phyloP scores from a whole-genome alignment of 1,140 invertebrate genomes.

The Ceratina calcarata region DNA sequence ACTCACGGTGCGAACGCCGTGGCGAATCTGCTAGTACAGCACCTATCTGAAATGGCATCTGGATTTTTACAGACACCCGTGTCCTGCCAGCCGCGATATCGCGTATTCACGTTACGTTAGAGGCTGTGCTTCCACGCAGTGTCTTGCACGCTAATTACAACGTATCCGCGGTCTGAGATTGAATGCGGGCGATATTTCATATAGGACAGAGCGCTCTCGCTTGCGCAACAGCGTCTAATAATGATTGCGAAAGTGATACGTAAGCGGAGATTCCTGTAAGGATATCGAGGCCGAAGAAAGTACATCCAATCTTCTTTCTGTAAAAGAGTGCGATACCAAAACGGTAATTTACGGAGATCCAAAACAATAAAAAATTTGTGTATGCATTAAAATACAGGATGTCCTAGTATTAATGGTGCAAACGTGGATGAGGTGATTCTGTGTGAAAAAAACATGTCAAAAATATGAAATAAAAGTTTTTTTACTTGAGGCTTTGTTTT shows the following conservation, averaged over 20 bases:
- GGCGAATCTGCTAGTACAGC: slow-evolving; percentile 47
- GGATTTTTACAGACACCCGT: slow-evolving; percentile 62
- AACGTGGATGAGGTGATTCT: too few species aligned
- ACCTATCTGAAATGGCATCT: slow-evolving; percentile 63
- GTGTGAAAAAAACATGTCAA: too few species aligned
- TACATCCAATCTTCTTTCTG: not conserved
- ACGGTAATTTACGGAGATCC: not conserved
- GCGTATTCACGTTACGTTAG: slow-evolving; percentile 47
- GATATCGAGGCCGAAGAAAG: slow-evolving; percentile 51
- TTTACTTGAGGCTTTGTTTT: too few species aligned
- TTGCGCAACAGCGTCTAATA: slow-evolving; percentile 53
- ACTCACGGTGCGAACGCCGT: slow-evolving; percentile 33
- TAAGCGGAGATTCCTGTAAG: slow-evolving; percentile 42
- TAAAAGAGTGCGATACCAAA: slow-evolving; percentile 12
- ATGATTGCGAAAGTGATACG: slow-evolving; percentile 57
- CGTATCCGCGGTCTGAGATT: slow-evolving; percentile 50
- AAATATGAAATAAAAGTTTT: too few species aligned
- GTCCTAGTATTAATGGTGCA: too few species aligned
- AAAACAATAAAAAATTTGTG: not conserved
- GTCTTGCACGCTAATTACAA: slow-evolving; percentile 58
- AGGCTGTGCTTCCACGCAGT: slow-evolving; percentile 39
- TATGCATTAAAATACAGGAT: too few species aligned
- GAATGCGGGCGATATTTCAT: slow-evolving; percentile 57
- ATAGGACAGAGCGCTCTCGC: slow-evolving; percentile 45
- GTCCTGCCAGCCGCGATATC: slow-evolving; percentile 48